Percentiles rank a stretch among this genome's conserved stretches.
phyloP scores from a whole-genome alignment of 2,113 vertebrate genomes.

The Hassar affinis region DNA sequence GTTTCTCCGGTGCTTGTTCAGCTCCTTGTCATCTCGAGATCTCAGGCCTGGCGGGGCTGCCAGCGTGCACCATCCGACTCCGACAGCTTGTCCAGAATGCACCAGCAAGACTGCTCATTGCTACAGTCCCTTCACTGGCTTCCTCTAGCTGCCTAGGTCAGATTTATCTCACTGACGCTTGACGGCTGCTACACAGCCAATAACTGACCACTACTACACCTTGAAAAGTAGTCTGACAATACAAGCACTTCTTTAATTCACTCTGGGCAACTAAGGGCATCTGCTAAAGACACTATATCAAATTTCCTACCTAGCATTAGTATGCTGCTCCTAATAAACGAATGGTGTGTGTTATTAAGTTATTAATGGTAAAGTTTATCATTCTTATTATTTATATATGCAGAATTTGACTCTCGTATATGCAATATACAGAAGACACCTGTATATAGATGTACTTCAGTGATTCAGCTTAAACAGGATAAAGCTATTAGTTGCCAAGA shows the following conservation, averaged over 20 bases:
- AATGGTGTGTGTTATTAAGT: neutral
- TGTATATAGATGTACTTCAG: neutral
- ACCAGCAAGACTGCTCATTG: neutral
- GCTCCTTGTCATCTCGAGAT: neutral
- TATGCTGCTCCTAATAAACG: neutral
- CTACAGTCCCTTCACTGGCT: neutral
- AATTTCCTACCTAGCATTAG: neutral
- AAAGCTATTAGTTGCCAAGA: neutral
- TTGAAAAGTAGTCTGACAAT: too few species aligned
- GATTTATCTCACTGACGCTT: neutral
- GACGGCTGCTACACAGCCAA: neutral
- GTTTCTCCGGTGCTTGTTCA: neutral
- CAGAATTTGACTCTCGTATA: neutral
- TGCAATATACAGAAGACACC: neutral
- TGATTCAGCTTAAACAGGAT: neutral
- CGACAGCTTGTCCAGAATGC: neutral
- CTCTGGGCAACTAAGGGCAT: neutral
- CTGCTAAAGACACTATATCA: neutral
- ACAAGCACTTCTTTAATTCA: too few species aligned
- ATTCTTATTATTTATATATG: neutral
- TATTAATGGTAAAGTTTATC: neutral
- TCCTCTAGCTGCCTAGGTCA: neutral
- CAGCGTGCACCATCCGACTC: neutral
- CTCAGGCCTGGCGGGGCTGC: neutral
- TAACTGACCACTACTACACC: neutral